A percentile compares a stretch with the other conserved stretches of the same genome.
phyloP scores from a whole-genome alignment of 2,797 vertebrate genomes.

The Cacajao melanocephalus region DNA sequence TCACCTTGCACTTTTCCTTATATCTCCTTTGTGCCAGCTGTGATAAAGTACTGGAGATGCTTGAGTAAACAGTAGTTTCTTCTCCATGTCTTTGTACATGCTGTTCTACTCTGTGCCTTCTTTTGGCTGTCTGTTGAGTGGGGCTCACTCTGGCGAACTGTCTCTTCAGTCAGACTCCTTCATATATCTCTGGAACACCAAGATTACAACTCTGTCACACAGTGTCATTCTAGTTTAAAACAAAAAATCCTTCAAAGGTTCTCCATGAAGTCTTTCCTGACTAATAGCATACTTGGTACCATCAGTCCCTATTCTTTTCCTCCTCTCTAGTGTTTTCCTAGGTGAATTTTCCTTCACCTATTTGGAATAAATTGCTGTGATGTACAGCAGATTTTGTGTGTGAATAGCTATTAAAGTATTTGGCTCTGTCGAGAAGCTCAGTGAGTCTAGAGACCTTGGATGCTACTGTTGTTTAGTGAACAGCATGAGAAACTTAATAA shows the following conservation, averaged over 20 bases:
- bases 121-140: not conserved
- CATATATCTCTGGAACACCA: not conserved
- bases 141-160: not conserved
- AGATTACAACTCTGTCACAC: not conserved
- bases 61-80: not conserved
- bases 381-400: not conserved
- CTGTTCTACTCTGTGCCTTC: not conserved
- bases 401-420: not conserved
- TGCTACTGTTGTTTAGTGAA: not conserved
- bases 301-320: not conserved
- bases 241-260: not conserved
- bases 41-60: not conserved
- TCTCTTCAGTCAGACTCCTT: constrained; percentile 14
- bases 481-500: constrained; percentile 18
- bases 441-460: not conserved
- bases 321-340: constrained; percentile 19
- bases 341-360: constrained; percentile 41
- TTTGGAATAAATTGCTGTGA: constrained; percentile 2
- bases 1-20: not conserved
- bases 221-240: not conserved
- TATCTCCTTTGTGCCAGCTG: not conserved
- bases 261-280: constrained; percentile 3
- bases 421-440: not conserved
- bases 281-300: not conserved
- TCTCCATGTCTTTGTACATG: not conserved